Base-by-base conservation (phyloP, 2,888 invertebrate genomes). In the Epinotia ramella region DNA sequence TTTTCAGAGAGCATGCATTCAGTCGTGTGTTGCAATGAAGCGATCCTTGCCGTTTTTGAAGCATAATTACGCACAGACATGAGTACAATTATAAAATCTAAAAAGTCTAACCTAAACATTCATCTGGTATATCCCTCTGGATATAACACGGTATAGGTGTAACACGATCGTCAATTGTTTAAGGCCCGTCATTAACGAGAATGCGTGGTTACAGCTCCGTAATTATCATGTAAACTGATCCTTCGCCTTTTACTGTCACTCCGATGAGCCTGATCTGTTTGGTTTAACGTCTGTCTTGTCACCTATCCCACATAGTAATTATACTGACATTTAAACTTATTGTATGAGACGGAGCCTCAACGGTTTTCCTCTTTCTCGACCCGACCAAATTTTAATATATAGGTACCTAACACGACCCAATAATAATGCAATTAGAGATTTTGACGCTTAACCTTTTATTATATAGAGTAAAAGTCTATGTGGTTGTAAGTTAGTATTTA, bases 131-230 rank as follows among this genome's bases (percentile, higher is more conserved):
- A 11, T 2, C 20, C 40, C 57, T 68, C 16, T 68, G 59, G 16
- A 20, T 24, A 12, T 57, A 12, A 20, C 2, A 11, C 9, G 40
- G 13, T 0, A 11, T 44, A 20, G 11, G 16, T 24, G 69, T 59
- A 59, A 69, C 59, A 44, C 24, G 69, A 69, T 60, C 44, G 24
- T 59, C 44, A 20, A 62, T 68, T 57, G 56, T 68, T 56, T 67
- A 68, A 68, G 40, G 69, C 44, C 59, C 13, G 69, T 46, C 69
- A 69, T 69, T 69, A 69, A 69, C 59, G 69, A 28, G 56, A n/a
- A 59, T 7, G 24, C 59, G 59, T 59, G 56, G 67, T 12, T 67
- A n/a, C 28, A 16, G 57, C 44, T 24, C 24, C 11, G 24, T 66
- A 28, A 59, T 69, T 60, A 46, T 59, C 60, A 24, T 59, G 69